A percentile compares a stretch with the other conserved stretches of the same genome.
Evolutionary conservation across 2,888 invertebrate genomes (phyloP).

Genomic region (Cataglyphis cursor): DNA sequence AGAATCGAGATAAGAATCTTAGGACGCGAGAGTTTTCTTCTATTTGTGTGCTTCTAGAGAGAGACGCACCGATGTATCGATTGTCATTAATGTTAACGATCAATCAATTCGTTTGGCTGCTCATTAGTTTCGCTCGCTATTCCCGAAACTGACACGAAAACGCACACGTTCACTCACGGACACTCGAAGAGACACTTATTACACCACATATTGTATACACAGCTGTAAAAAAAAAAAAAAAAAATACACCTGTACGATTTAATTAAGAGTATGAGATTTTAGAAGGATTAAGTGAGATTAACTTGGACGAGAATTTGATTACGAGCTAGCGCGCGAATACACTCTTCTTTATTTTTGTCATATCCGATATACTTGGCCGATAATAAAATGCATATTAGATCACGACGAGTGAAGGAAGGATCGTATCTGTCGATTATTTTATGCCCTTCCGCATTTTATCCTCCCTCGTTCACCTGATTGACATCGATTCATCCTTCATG

Average conservation of each 20-base stretch:
- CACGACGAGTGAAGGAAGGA: constrained; percentile 40
- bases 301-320: constrained; percentile 23
- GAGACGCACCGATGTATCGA: constrained; percentile 74
- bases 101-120: constrained; percentile 66
- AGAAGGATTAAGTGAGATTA: constrained; percentile 22
- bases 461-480: not conserved
- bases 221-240: not conserved
- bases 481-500: too few relatives aligned
- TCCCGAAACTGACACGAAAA: constrained; percentile 53
- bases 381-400: constrained; percentile 79
- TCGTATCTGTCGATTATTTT: not conserved
- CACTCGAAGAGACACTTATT: constrained; percentile 56
- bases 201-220: constrained; percentile 52
- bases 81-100: constrained; percentile 77
- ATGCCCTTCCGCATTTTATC: not conserved
- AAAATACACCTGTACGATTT: constrained; percentile 41
- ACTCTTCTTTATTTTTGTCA: constrained; percentile 79
- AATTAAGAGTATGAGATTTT: constrained; percentile 38
- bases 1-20: constrained; percentile 56
- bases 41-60: constrained; percentile 76
- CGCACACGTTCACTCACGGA: constrained; percentile 56
- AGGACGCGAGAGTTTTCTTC: constrained; percentile 63
- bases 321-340: constrained; percentile 33
- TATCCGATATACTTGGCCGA: constrained; percentile 76
- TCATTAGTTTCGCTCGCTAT: constrained; percentile 25